phyloP scores from a whole-genome alignment of 2,888 invertebrate species.

The Gymnoscelis rufifasciata region DNA sequence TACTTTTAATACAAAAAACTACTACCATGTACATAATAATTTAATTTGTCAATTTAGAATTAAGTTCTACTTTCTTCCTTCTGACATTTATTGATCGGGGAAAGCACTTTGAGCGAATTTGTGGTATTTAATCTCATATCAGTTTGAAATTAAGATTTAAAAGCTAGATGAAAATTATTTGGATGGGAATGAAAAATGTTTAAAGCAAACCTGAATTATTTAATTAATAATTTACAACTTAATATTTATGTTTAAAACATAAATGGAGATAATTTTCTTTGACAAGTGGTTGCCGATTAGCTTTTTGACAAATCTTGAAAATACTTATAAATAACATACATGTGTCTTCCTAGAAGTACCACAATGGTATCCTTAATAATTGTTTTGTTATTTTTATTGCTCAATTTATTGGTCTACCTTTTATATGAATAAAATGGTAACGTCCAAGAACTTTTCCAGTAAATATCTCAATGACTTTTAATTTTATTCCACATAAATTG shows the following conservation, averaged over 20 bases:
- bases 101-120: slow-evolving; percentile 28
- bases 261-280: too few relatives aligned
- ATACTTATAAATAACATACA: too few relatives aligned
- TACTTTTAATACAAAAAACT: slow-evolving; percentile 34
- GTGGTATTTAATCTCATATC: slow-evolving; percentile 53
- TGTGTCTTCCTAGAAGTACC: too few relatives aligned
- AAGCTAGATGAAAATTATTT: slow-evolving; percentile 21
- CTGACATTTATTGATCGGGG: slow-evolving; percentile 1
- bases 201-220: not conserved
- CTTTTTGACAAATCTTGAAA: too few relatives aligned
- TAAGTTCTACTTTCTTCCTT: slow-evolving; percentile 8
- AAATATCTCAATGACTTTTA: not conserved
- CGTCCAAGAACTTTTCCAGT: not conserved
- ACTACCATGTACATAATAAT: slow-evolving; percentile 56
- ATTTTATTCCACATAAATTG: slow-evolving; percentile 15
- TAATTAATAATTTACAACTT: too few relatives aligned
- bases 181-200: not conserved
- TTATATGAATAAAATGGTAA: too few relatives aligned
- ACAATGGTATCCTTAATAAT: too few relatives aligned
- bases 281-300: too few relatives aligned
- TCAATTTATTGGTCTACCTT: too few relatives aligned
- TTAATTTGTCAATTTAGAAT: slow-evolving; percentile 33
- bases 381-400: too few relatives aligned
- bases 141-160: slow-evolving; percentile 46
- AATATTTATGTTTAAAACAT: too few relatives aligned